Base-by-base conservation (phyloP, 2,888 invertebrate species). In the Dryocosmus kuriphilus region DNA sequence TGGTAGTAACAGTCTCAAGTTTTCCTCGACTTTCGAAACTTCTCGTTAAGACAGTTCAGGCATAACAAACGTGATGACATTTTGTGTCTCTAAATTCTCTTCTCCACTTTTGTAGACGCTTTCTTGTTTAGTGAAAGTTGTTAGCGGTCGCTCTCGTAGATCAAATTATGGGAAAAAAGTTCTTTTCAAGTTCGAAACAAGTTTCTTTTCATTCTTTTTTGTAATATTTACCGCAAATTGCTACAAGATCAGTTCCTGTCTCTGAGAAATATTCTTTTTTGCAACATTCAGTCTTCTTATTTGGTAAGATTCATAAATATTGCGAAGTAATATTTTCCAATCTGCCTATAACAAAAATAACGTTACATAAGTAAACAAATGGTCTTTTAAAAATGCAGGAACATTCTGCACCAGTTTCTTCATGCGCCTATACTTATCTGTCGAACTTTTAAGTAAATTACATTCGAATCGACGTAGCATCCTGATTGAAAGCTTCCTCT, bases 41-140 rank as follows among this genome's bases (percentile, higher is more conserved):
- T 71, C 71, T 71, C 30, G 71, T 71, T 71, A 71, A 71, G 32
- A 71, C 71, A 71, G 51, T 71, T 71, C 27, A 51, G 51, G 71
- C 51, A 51, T 51, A 71, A 51, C 71, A 32, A 71, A 51, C 30
- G 30, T 30, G 30, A 63, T 30, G 30, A 51, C 32, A 71, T 46
- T 30, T 71, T 71, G 46, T 51, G 51, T 71, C 46, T 51, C 30
- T 71, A 22, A 71, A 27, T 32, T 71, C 32, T 27, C 30, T 32
- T 27, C 71, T n/a, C n/a, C 30, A 30, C 11, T 30, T n/a, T 27
- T 6, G 5, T n/a, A 30, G 27, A 46, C 46, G 16, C 16, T 19
- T 67, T 8, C 41, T 24, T 51, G n/a, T 51, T 71, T 6, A 27
- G 19, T 22, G 16, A 19, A 38, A 67, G 24, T 41, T 67, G 27